Evolutionary conservation across 92 coral and sea anemone species (phyloP).

Genomic region (Epizoanthus illoricatus): DNA sequence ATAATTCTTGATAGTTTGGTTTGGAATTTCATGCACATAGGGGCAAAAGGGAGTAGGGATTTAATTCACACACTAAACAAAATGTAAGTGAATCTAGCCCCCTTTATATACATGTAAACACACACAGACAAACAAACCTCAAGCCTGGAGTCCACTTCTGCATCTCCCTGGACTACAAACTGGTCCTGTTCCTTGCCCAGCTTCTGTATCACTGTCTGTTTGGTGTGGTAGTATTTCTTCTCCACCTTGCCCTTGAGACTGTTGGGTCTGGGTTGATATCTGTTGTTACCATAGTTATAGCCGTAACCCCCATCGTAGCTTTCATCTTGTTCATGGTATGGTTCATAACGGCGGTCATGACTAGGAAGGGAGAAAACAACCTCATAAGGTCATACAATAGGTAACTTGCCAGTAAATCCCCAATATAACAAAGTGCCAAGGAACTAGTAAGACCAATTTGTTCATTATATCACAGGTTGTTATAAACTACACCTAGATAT

Average conservation of each 20-base stretch:
- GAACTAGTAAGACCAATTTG: too few relatives aligned
- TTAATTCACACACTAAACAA: too few relatives aligned
- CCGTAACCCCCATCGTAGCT: slow-evolving; percentile 67
- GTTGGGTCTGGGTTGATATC: slow-evolving; percentile 82
- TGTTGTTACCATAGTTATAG: slow-evolving; percentile 83
- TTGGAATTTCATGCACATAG: too few relatives aligned
- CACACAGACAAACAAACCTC: slow-evolving; percentile 55
- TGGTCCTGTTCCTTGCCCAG: slow-evolving; percentile 94
- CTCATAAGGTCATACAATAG: neutral
- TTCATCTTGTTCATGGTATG: slow-evolving; percentile 81
- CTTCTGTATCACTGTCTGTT: slow-evolving; percentile 89
- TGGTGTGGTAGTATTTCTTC: slow-evolving; percentile 91
- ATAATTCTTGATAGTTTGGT: too few relatives aligned
- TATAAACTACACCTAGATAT: too few relatives aligned
- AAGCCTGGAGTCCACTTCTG: slow-evolving; percentile 96
- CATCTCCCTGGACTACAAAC: slow-evolving; percentile 95
- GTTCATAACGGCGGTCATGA: slow-evolving; percentile 75
- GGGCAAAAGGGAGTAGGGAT: too few relatives aligned
- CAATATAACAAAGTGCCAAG: too few relatives aligned
- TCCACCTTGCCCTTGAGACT: slow-evolving; percentile 91
- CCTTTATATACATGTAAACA: neutral
- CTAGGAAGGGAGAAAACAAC: slow-evolving; percentile 40
- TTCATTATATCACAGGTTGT: too few relatives aligned
- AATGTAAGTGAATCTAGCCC: neutral
- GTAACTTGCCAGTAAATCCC: neutral